Percentiles rank a stretch among this genome's conserved stretches.
Conservation (phyloP, 2,797 vertebrate genomes). For the Thaleichthys pacificus region DNA sequence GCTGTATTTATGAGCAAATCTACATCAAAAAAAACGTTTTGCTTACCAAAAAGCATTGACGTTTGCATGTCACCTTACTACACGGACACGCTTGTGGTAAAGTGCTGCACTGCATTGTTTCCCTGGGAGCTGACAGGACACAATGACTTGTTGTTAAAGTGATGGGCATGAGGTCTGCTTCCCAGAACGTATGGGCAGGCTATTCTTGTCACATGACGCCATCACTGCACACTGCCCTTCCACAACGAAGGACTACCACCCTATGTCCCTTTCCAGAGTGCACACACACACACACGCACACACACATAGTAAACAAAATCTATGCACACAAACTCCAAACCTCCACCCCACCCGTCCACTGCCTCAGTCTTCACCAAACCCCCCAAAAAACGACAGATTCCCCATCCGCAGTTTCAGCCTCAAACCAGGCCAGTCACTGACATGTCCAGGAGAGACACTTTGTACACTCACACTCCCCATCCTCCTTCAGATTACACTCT, state of each 20-base stretch:
- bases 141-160: conserved; percentile 22
- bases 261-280: neutral
- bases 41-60: no score
- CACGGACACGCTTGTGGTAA: neutral
- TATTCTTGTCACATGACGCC: conserved; percentile 35
- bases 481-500: no score
- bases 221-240: conserved; percentile 21
- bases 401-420: no score
- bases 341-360: no score
- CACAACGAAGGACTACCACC: conserved; percentile 22
- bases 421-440: neutral
- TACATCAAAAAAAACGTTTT: no score
- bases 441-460: no score
- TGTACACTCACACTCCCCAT: no score
- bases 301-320: neutral
- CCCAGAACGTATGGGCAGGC: conserved; percentile 14
- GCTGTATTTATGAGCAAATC: no score
- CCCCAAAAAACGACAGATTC: no score
- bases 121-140: conserved; percentile 14
- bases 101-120: neutral
- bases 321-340: neutral
- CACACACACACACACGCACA: conserved; percentile 1
- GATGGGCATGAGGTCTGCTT: conserved; percentile 17
- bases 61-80: no score
- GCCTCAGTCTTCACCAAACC: no score